Percentiles rank a stretch among this genome's conserved stretches.
phyloP scores from a whole-genome alignment of 2,797 vertebrate genomes.

The Coilia nasus region DNA sequence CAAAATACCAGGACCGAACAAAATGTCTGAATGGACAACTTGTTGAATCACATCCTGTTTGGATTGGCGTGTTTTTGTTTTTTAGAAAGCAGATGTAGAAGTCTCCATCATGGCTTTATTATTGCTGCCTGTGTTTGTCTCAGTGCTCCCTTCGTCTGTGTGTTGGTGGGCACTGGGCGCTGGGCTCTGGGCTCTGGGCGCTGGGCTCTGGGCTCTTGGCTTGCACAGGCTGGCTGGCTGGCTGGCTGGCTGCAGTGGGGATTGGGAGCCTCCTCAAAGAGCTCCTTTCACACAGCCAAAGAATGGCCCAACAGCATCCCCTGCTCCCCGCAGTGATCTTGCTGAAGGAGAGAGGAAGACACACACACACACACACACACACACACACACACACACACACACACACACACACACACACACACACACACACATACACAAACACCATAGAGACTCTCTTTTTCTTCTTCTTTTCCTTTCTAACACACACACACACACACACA shows the following conservation, averaged over 20 bases:
- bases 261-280: slow-evolving; percentile 32
- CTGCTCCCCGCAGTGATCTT: slow-evolving; percentile 16
- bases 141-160: not conserved
- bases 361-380: slow-evolving; percentile 21
- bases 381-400: not conserved
- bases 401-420: too few species aligned
- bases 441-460: too few species aligned
- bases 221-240: not conserved
- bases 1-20: not conserved
- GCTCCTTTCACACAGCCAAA: slow-evolving; percentile 38
- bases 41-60: slow-evolving; percentile 13
- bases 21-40: slow-evolving; percentile 7
- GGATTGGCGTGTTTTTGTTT: not conserved
- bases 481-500: not conserved
- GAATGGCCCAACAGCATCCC: slow-evolving; percentile 26
- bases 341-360: not conserved
- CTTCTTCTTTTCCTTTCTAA: too few species aligned
- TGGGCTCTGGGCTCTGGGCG: not conserved
- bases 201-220: not conserved
- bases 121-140: not conserved
- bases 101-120: not conserved
- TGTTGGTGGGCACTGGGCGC: not conserved
- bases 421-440: too few species aligned
- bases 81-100: not conserved
- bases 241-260: slow-evolving; percentile 2